These are phyloP conservation scores for Gorsachius goisagi DNA, from an alignment of 2,113 vertebrate genomes.

Conservation along the genomic window DNA sequence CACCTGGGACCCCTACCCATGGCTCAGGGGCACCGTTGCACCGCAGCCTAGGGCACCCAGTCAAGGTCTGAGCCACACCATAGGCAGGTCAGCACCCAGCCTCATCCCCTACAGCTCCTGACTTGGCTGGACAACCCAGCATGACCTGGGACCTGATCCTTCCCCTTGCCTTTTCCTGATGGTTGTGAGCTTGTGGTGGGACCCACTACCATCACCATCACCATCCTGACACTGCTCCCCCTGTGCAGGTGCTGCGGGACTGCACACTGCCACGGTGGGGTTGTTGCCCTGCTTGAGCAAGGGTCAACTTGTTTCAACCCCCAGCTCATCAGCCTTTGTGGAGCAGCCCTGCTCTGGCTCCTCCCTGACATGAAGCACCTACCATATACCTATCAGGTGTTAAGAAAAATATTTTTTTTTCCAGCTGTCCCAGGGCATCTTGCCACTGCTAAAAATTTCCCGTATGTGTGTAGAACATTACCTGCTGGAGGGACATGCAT, in stretches of 20 bases:
- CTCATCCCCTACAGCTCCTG: not conserved
- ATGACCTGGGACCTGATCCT: not conserved
- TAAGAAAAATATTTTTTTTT: not conserved
- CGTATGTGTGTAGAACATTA: not conserved
- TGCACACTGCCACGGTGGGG: rapidly evolving
- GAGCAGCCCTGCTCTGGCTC: not conserved
- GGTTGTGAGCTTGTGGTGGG: not conserved
- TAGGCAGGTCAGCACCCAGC: not conserved
- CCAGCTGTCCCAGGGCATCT: rapidly evolving
- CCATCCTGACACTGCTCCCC: not conserved
- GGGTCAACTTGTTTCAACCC: not conserved
- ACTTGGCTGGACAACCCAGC: rapidly evolving
- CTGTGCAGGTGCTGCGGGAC: not conserved
- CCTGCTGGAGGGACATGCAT: not conserved
- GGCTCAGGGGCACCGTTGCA: not conserved
- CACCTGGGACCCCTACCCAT: not conserved
- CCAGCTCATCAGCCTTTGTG: not conserved
- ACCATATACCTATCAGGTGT: not conserved
- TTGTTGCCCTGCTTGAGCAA: rapidly evolving
- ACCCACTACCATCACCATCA: rapidly evolving
- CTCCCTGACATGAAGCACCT: not conserved
- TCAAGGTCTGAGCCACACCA: not conserved
- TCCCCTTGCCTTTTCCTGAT: not conserved
- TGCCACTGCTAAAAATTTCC: rapidly evolving
- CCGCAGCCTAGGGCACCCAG: not conserved